Evolutionary conservation across 2,113 vertebrate species (phyloP).

Genomic region (Azemiops feae): DNA sequence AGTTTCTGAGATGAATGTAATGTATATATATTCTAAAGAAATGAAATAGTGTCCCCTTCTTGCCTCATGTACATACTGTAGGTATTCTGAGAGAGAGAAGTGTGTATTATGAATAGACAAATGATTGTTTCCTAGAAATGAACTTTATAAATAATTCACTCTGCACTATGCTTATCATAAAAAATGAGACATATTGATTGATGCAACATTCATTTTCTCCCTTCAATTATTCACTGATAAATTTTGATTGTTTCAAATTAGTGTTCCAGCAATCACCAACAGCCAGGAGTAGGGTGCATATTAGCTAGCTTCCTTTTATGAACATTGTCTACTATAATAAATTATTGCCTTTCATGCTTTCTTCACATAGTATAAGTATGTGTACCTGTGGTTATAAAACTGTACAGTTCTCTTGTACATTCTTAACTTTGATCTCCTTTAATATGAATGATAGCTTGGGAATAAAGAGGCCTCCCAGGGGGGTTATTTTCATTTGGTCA

Average conservation of each 20-base stretch:
- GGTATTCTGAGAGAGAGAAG: not conserved
- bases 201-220: not conserved
- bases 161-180: not conserved
- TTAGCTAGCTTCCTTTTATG: not conserved
- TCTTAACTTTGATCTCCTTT: not conserved
- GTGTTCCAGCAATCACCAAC: constrained; percentile 2
- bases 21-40: not conserved
- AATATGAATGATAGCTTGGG: not conserved
- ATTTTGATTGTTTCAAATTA: not conserved
- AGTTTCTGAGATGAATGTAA: not conserved
- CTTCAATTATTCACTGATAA: constrained; percentile 17
- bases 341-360: not conserved
- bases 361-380: not conserved
- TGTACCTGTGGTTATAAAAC: not conserved
- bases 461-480: not conserved
- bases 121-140: constrained; percentile 9
- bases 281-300: not conserved
- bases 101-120: constrained; percentile 4
- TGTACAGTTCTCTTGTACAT: not conserved
- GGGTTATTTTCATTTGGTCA: not conserved
- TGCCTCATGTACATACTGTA: not conserved
- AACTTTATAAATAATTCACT: constrained; percentile 18
- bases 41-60: not conserved
- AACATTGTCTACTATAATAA: not conserved
- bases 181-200: constrained; percentile 17